Base-by-base conservation (phyloP, 2,113 vertebrate species). In the Rhodinocichla rosea region DNA sequence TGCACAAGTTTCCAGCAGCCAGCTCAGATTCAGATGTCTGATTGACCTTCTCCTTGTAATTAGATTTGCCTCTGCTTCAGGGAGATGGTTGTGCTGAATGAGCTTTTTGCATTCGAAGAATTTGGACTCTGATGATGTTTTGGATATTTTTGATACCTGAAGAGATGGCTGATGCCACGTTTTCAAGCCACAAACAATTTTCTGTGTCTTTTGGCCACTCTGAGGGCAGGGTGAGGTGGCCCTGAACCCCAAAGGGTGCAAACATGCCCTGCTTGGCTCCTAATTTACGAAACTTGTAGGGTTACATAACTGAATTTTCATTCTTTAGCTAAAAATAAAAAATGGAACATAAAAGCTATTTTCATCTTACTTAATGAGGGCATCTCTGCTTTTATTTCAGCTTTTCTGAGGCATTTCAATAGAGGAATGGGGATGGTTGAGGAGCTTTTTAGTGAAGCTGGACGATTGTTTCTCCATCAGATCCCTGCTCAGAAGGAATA, bases 261-360 rank as follows among this genome's bases (percentile, higher is more conserved):
- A 59, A 47, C 52, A 3, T 52, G 83, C 67, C 93, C 94, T 22
- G 82, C 82, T 91, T 26, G 68, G 69, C 93, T 97, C 73, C 47
- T 42, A 7, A 56, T 90, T 89, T 69, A 39, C 18, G 1, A 87
- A 78, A 63, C 45, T 56, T 28, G 71, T 88, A 33, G 81, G 71
- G 57, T 98, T 98, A 97, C 35, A 12, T 98, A 98, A 98, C 94
- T 49, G 70, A 67, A 64, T 83, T 90, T 95, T 96, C 87, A 85
- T 95, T 92, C 95, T 95, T 78, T 69, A 37, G 96, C 96, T 97
- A 90, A 97, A 98, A 97, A 97, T 97, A 97, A 95, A 89, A 98
- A 97, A 77, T 96, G 91, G 98, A 97, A 86, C 97, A 94, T 83
- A 96, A 96, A 94, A 90, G 87, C 97, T 98, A 98, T 98, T 98